phyloP scores from a whole-genome alignment of 2,797 vertebrate genomes.

The Nyctalus aviator region DNA sequence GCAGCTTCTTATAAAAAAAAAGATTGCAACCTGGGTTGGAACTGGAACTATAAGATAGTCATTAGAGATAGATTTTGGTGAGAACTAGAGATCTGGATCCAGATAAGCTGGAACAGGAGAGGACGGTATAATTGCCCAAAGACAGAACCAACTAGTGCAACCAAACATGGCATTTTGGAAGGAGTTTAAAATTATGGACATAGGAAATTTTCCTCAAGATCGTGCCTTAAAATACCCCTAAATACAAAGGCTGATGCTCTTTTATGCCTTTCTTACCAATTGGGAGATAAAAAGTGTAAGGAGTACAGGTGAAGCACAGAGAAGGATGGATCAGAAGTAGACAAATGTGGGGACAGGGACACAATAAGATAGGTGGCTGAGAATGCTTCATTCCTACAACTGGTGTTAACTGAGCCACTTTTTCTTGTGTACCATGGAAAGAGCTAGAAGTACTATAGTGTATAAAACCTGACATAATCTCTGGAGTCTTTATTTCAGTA shows the following conservation, averaged over 20 bases:
- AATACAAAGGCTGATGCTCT: background rate
- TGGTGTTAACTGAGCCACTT: background rate
- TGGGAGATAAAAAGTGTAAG: background rate
- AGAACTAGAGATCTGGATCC: background rate
- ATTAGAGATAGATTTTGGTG: background rate
- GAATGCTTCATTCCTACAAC: background rate
- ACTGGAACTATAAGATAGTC: background rate
- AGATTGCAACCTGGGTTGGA: background rate
- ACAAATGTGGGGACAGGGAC: background rate
- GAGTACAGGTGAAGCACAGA: background rate
- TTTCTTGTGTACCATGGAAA: background rate
- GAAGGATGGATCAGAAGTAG: background rate
- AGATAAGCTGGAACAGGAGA: background rate
- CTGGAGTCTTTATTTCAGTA: background rate
- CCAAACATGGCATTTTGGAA: background rate
- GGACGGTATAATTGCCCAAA: background rate
- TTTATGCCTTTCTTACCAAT: background rate
- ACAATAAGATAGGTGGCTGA: background rate
- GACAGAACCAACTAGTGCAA: background rate
- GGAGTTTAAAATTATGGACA: background rate
- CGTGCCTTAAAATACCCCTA: background rate
- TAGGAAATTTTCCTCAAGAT: background rate
- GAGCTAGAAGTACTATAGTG: background rate
- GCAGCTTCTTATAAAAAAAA: background rate
- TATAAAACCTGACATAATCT: background rate